Evolutionary conservation across 35 echinoderm and acorn worm genomes (phyloP).

Genomic region (Diadema setosum): DNA sequence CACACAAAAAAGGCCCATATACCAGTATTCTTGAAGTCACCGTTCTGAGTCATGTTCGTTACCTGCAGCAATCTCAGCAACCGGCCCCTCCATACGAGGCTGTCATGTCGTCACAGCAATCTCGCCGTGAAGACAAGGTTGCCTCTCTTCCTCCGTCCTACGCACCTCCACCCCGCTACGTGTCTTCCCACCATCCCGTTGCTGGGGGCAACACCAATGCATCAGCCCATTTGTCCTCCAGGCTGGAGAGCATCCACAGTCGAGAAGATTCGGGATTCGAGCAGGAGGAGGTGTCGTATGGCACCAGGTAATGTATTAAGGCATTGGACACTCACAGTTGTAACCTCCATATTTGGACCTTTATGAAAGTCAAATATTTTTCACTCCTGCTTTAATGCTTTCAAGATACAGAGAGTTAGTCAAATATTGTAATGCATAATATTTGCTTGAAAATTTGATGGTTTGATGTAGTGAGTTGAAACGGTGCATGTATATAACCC

Average conservation of each 20-base stretch:
- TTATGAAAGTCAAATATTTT: too few relatives aligned
- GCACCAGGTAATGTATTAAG: neutral
- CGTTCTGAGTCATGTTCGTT: too few relatives aligned
- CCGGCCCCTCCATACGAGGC: neutral
- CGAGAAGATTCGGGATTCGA: neutral
- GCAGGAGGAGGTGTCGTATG: neutral
- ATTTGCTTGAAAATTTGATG: too few relatives aligned
- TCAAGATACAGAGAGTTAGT: too few relatives aligned
- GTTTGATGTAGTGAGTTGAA: too few relatives aligned
- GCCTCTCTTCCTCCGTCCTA: neutral
- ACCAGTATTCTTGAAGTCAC: too few relatives aligned
- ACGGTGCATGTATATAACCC: too few relatives aligned
- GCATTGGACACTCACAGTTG: too few relatives aligned
- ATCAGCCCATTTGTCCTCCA: neutral
- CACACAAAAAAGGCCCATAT: too few relatives aligned
- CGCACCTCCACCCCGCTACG: neutral
- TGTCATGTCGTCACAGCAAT: neutral
- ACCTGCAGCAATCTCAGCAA: neutral
- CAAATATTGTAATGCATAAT: too few relatives aligned
- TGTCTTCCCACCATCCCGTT: neutral
- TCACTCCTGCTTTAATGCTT: too few relatives aligned
- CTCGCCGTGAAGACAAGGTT: neutral
- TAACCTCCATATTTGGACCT: too few relatives aligned
- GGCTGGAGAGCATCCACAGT: neutral
- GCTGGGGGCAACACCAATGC: neutral